Evolutionary conservation across 2,113 vertebrate species (phyloP).

Genomic region (Raja brachyura): DNA sequence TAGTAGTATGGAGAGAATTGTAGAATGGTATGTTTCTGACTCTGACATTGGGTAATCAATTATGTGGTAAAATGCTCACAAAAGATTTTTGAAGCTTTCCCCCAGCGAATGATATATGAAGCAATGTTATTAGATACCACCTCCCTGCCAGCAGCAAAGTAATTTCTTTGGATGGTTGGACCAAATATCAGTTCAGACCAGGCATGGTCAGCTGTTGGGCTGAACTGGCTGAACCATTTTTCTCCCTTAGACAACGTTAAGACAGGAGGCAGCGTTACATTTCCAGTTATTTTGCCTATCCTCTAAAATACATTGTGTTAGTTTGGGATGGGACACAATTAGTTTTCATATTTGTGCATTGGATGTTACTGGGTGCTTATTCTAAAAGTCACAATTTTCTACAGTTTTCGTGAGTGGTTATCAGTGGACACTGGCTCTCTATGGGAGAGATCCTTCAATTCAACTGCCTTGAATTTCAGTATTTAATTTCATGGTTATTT

Average conservation of each 20-base stretch:
- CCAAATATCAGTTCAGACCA: no score
- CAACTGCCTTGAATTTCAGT: no score
- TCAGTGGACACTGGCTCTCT: no score
- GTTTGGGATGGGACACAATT: background rate
- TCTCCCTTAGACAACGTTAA: background rate
- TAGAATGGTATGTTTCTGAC: background rate
- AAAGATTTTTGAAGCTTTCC: background rate
- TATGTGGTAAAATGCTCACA: background rate
- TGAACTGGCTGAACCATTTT: background rate
- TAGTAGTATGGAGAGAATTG: background rate
- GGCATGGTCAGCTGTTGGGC: background rate
- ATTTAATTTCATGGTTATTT: no score
- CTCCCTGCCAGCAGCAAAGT: background rate
- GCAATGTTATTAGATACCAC: background rate
- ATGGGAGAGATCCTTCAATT: no score
- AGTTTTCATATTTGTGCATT: background rate
- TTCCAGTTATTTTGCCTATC: background rate
- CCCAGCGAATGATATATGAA: background rate
- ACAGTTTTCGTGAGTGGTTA: background rate
- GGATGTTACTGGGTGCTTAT: background rate
- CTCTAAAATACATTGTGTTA: background rate
- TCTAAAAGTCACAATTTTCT: background rate
- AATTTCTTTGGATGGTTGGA: background rate
- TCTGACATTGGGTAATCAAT: background rate
- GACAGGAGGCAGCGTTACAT: background rate